Base-by-base conservation (phyloP, 2,888 invertebrate species). In the Bimastos eiseni region DNA sequence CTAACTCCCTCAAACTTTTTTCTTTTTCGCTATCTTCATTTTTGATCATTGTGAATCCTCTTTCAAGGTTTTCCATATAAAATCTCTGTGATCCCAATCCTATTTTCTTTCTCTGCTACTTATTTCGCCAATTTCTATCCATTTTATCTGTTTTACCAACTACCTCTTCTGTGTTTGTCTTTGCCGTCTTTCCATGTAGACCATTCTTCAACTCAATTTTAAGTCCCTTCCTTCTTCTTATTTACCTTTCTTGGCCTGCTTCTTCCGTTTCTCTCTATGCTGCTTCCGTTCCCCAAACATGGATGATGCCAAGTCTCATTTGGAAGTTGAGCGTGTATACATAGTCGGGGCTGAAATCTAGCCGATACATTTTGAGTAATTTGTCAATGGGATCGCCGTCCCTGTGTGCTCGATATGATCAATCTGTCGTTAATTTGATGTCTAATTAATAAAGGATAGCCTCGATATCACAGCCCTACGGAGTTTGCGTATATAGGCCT, bases 361-460 rank as follows among this genome's bases (percentile, higher is more conserved):
- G n/a, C 70, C 70, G 11, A 70, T 3, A 70, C n/a, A n/a, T 70
- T 70, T 8, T 30, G 70, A 70, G 70, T 70, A 70, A 70, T 70
- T n/a, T 70, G n/a, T 70, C 70, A 70, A n/a, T n/a, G 70, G 70
- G 70, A 8, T 13, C n/a, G 70, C 6, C 30, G 70, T 70, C n/a
- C 8, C 70, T 70, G 70, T n/a, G 30, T n/a, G n/a, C 70, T 70
- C 70, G 70, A 70, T 70, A n/a, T 70, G 70, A 70, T 70, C n/a
- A 70, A n/a, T n/a, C 70, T 70, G 70, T 70, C 70, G 30, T 70
- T 70, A n/a, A 70, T 70, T 70, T 70, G 70, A 70, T 70, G 30
- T 70, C 70, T 70, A 70, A 70, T 70, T 70, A 70, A 70, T 70
- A 70, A 70, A 70, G n/a, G 70, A 70, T 70, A 70, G n/a, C 70